A percentile compares a stretch with the other conserved stretches of the same genome.
phyloP scores from a whole-genome alignment of 2,888 invertebrate genomes.

The Rosalia funebris region DNA sequence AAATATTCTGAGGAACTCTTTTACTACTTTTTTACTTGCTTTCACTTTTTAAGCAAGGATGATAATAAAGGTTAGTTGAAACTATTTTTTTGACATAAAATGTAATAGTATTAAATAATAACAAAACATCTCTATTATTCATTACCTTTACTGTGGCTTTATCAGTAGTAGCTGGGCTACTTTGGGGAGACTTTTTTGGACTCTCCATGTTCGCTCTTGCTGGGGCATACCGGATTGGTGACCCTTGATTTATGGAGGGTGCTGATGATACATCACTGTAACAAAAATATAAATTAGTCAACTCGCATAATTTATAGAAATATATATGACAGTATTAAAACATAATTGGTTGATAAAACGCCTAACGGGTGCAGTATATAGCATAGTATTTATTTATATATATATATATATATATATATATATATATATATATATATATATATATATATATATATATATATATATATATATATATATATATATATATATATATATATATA shows the following conservation, averaged over 20 bases:
- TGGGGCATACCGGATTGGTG: constrained; percentile 65
- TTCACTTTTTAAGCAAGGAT: too few relatives aligned
- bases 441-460: too few relatives aligned
- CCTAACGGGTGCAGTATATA: not conserved
- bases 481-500: too few relatives aligned
- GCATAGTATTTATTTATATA: not conserved
- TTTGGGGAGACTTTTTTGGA: constrained; percentile 70
- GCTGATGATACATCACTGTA: constrained; percentile 71
- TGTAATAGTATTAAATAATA: too few relatives aligned
- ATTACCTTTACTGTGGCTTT: constrained; percentile 63
- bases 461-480: too few relatives aligned
- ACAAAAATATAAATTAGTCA: constrained; percentile 55
- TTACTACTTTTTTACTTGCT: too few relatives aligned
- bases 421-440: too few relatives aligned
- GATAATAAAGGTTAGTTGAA: too few relatives aligned
- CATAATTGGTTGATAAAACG: not conserved
- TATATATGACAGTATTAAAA: not conserved
- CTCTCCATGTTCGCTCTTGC: constrained; percentile 69
- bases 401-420: too few relatives aligned
- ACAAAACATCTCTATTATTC: not conserved
- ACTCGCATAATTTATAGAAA: not conserved
- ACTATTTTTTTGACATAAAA: not conserved
- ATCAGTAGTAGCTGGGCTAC: constrained; percentile 67
- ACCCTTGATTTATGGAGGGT: constrained; percentile 71
- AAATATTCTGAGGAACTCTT: too few relatives aligned